These are phyloP conservation scores for Galerucella nymphaeae DNA, from an alignment of 2,888 invertebrate genomes.

Conservation along the genomic window DNA sequence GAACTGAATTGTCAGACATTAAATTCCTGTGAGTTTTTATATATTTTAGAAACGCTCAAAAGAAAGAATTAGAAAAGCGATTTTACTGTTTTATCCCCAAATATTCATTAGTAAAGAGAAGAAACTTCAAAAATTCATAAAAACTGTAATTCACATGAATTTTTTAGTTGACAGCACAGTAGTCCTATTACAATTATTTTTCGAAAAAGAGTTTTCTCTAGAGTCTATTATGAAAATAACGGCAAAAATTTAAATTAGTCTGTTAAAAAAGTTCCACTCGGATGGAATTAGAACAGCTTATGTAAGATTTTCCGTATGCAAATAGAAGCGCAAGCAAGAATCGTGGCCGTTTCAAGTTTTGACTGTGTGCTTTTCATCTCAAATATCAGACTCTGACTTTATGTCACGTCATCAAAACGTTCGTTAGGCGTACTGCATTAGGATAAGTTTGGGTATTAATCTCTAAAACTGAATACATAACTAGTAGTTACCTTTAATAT, in stretches of 20 bases:
- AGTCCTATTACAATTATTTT: too few relatives aligned
- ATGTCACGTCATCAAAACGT: slow-evolving; percentile 7
- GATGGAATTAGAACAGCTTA: neutral
- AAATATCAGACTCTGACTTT: slow-evolving; percentile 6
- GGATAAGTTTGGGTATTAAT: neutral
- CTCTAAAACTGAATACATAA: neutral
- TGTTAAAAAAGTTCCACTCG: neutral
- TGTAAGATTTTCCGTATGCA: slow-evolving; percentile 3
- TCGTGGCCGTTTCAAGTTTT: slow-evolving; percentile 2
- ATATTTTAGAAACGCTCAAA: slow-evolving; percentile 35
- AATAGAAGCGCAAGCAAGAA: neutral
- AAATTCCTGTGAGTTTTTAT: slow-evolving; percentile 31
- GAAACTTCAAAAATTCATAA: slow-evolving; percentile 29
- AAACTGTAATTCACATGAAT: slow-evolving; percentile 7
- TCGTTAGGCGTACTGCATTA: neutral
- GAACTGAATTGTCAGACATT: slow-evolving; percentile 30
- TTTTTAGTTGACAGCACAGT: too few relatives aligned
- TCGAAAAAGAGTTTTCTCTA: too few relatives aligned
- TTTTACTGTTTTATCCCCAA: slow-evolving; percentile 27
- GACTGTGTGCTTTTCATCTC: slow-evolving; percentile 6
- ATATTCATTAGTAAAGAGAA: slow-evolving; percentile 23
- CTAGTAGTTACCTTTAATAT: neutral
- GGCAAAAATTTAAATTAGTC: neutral
- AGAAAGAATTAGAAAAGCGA: slow-evolving; percentile 25
- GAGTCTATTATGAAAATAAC: neutral